Evolutionary conservation across 2,888 invertebrate species (phyloP), one percentile per base, ranked within the genome.

Genomic region (Eudasyphora cyanicolor): DNA sequence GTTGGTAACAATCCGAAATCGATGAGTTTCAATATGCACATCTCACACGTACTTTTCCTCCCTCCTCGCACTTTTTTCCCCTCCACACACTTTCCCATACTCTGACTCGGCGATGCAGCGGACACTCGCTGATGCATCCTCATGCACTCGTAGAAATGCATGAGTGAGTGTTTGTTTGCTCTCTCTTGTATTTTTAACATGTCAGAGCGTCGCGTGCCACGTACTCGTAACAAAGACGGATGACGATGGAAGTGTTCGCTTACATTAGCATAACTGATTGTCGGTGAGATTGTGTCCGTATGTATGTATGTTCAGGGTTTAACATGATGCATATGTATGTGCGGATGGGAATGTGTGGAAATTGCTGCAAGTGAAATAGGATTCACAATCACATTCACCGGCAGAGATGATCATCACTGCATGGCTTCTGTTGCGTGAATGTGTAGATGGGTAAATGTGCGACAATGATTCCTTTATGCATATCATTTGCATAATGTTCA

Each of bases 401-500:
- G 8, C 38, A 38, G 21, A 10, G 67, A 21, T 67, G 38, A 67
- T 38, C n/a, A n/a, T n/a, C 24, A 67, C 12, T 67, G 67, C 5
- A n/a, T n/a, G n/a, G n/a, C n/a, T n/a, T n/a, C n/a, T n/a, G n/a
- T 12, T 42, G 42, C 7, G 21, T 3, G 14, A 21, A 67, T 62
- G 70, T 77, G 42, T 45, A 12, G 14, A 67, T 62, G 70, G 70
- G 42, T 45, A 62, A 62, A 29, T 77, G 64, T 57, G 19, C 12
- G 38, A 57, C 45, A 51, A 64, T 21, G 45, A 29, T 62, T 71
- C 79, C 80, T 57, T 78, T 78, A 42, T 76, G 75, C 70, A 84
- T 64, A 78, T 7, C 27, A 83, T 83, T 83, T 83, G 45, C 77
- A 75, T 83, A 80, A 77, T 79, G 51, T 6, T 42, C 19, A 14